Evolutionary conservation across 2,113 vertebrate genomes (phyloP).

Genomic region (Rhizomys pruinosus): DNA sequence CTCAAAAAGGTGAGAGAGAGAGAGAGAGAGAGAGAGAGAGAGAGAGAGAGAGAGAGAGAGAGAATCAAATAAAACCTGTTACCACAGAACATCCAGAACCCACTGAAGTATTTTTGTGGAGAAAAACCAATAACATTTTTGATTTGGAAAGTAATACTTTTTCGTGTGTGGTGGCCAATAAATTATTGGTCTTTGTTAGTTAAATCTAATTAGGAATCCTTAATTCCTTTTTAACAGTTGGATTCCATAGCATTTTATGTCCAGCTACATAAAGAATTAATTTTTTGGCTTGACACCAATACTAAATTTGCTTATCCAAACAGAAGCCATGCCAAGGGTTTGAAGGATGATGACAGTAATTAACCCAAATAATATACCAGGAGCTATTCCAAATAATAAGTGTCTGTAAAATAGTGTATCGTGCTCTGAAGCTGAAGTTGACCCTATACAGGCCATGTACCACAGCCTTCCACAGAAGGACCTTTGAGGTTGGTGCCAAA

Average conservation of each 20-base stretch:
- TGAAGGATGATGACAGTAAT: constrained; percentile 77
- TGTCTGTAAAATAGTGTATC: constrained; percentile 51
- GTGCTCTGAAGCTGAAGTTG: background rate
- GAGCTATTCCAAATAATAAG: constrained; percentile 55
- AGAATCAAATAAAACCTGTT: background rate
- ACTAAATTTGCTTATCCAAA: constrained; percentile 77
- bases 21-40: too few species aligned
- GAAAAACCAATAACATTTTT: constrained; percentile 1
- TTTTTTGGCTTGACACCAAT: constrained; percentile 72
- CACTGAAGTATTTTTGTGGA: background rate
- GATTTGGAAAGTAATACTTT: background rate
- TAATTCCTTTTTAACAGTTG: constrained; percentile 76
- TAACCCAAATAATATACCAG: constrained; percentile 71
- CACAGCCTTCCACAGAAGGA: background rate
- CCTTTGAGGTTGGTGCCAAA: background rate
- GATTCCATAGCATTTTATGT: constrained; percentile 70
- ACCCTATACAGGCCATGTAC: background rate
- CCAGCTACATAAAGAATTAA: constrained; percentile 69
- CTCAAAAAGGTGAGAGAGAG: too few species aligned
- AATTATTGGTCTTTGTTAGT: constrained; percentile 61
- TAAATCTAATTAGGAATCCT: constrained; percentile 65
- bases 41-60: too few species aligned
- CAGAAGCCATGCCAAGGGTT: constrained; percentile 68
- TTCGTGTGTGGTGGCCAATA: constrained; percentile 5
- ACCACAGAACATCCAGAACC: background rate